phyloP scores from a whole-genome alignment of 2,113 vertebrate species.

The Grammomys surdaster region DNA sequence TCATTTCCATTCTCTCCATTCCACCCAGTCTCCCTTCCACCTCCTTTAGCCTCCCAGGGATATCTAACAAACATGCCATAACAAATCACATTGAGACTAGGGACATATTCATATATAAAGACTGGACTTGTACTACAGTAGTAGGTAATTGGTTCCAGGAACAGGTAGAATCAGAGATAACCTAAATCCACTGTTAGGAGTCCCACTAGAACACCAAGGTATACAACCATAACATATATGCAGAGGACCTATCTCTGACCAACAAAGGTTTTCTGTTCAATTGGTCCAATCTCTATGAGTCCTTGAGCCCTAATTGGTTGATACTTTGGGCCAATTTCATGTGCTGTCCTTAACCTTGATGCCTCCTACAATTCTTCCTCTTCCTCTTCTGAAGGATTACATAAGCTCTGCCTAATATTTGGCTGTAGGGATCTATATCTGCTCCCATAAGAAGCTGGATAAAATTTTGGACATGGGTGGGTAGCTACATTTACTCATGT shows the following conservation, averaged over 20 bases:
- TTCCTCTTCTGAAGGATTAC: not conserved
- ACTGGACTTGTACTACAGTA: not conserved
- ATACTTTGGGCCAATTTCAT: not conserved
- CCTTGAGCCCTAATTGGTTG: not conserved
- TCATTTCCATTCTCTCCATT: not conserved
- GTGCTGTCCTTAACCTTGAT: no score
- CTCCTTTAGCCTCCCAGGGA: not conserved
- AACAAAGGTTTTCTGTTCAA: not conserved
- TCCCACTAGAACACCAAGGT: no score
- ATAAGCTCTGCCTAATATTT: not conserved
- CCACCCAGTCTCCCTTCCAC: not conserved
- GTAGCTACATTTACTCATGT: no score
- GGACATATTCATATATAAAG: not conserved
- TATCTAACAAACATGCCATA: no score
- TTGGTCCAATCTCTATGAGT: not conserved
- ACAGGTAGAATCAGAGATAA: not conserved
- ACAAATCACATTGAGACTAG: not conserved
- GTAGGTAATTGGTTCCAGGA: not conserved
- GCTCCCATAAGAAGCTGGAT: not conserved
- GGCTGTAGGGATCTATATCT: not conserved
- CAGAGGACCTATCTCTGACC: not conserved
- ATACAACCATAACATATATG: not conserved
- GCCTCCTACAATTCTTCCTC: no score
- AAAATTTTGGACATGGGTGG: no score
- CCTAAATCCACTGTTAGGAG: not conserved